Conservation (phyloP, 2,113 vertebrate species). For the Galemys pyrenaicus region DNA sequence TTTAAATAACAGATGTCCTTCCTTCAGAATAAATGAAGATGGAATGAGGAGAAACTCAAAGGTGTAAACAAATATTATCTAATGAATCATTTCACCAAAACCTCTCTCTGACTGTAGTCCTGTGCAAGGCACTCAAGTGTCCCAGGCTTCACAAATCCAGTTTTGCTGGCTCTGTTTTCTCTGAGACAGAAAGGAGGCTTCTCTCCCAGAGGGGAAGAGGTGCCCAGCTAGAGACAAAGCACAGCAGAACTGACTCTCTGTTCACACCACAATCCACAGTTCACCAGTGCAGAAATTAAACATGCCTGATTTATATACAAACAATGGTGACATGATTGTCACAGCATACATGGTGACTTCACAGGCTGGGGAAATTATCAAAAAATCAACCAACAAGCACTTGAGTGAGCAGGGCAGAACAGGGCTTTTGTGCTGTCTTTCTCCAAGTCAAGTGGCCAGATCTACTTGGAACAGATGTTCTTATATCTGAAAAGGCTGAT, state of each 20-base stretch:
- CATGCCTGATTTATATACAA: conserved; percentile 40
- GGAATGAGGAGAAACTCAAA: neutral
- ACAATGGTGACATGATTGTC: conserved; percentile 57
- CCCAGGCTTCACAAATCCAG: neutral
- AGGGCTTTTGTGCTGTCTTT: neutral
- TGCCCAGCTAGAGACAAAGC: neutral
- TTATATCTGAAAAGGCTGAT: neutral
- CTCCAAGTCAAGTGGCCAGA: conserved; percentile 23
- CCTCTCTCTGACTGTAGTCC: neutral
- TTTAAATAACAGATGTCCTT: neutral
- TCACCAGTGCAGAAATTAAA: conserved; percentile 42
- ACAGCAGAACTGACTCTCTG: neutral
- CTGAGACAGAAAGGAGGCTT: neutral
- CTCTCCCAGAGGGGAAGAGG: neutral
- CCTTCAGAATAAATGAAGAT: neutral
- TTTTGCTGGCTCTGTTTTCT: neutral
- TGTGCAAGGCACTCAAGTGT: neutral
- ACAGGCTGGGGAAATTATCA: conserved; percentile 52
- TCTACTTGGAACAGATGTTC: conserved; percentile 30
- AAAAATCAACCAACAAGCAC: conserved; percentile 36
- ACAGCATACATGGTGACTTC: conserved; percentile 39
- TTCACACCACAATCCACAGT: neutral
- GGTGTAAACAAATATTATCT: neutral
- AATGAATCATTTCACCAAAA: neutral
- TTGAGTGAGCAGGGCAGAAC: neutral